Percentiles rank a stretch among this genome's conserved stretches.
Evolutionary conservation across 2,797 vertebrate genomes (phyloP).

Genomic region (Cuniculus paca): DNA sequence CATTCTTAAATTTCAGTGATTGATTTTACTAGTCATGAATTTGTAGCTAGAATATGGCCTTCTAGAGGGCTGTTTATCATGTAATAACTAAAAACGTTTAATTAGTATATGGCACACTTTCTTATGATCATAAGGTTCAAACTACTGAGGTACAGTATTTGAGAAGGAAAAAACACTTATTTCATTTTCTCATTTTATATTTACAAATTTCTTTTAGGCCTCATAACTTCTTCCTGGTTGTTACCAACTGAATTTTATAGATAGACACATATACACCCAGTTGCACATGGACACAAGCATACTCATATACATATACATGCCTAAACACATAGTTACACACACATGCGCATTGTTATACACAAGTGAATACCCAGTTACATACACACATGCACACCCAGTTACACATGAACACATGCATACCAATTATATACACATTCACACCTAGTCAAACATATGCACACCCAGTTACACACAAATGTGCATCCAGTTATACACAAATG

Average conservation of each 20-base stretch:
- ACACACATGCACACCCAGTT: not conserved
- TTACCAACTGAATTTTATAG: too few species aligned
- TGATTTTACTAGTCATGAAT: not conserved
- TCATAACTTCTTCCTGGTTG: not conserved
- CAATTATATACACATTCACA: not conserved
- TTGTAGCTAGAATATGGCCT: not conserved
- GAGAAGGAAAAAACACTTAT: not conserved
- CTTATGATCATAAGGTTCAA: not conserved
- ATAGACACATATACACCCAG: not conserved
- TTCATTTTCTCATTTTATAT: constrained; percentile 18
- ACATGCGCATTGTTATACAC: not conserved
- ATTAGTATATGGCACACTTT: not conserved
- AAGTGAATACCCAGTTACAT: not conserved
- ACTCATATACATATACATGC: not conserved
- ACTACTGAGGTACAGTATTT: not conserved
- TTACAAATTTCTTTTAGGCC: not conserved
- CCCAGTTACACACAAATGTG: not conserved
- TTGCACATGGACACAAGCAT: not conserved
- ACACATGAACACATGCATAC: too few species aligned
- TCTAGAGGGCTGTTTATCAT: not conserved
- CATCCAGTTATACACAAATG: too few species aligned
- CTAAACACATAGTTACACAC: not conserved
- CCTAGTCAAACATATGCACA: fast-evolving
- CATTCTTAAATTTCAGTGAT: not conserved
- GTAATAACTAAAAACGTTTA: not conserved